Base-by-base conservation (phyloP, 2,797 vertebrate species). In the Prionace glauca region DNA sequence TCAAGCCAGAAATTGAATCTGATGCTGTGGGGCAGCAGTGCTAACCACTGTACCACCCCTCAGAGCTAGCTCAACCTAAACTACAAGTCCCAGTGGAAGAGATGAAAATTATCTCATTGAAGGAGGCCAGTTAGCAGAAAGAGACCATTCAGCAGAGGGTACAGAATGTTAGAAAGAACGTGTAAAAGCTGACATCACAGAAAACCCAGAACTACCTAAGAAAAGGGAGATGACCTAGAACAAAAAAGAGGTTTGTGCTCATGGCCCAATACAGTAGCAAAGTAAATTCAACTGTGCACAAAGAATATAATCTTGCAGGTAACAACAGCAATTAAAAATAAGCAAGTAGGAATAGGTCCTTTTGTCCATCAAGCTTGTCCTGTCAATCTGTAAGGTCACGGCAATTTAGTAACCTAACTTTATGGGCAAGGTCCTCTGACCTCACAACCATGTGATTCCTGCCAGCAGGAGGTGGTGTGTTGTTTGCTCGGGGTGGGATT, bases 41-140 rank as follows among this genome's bases (percentile, higher is more conserved):
- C 50, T 56, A 56, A 56, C 5, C 50, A 56, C 50, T 56, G 5
- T 56, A 0, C 50, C 50, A 56, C 50, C 50, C 50, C 50, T 56
- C 50, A 88, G 86, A 62, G 86, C 86, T 16, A 81, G 79, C n/a
- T 81, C 79, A 81, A 14, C n/a, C 20, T 84, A 90, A 88, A 88
- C 0, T 1, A 74, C 18, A 86, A 45, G 14, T n/a, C 56, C 12
- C 14, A 24, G 9, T 69, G 90, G 9, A 92, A 18, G 20, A 92
- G 62, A 69, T 67, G 9, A 92, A 92, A 36, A n/a, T n/a, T 20
- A 36, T 67, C 62, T n/a, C 20, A 4, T 0, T 24, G 32, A n/a
- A 0, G 22, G 3, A 92, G 90, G 10, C 9, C 10, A 69, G n/a
- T 22, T 91, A 65, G n/a, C 9, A 7, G 90, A 69, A 41, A 41